These are phyloP conservation scores for Micrasema minimum DNA, from an alignment of 1,140 invertebrate genomes.

Conservation along the genomic window DNA sequence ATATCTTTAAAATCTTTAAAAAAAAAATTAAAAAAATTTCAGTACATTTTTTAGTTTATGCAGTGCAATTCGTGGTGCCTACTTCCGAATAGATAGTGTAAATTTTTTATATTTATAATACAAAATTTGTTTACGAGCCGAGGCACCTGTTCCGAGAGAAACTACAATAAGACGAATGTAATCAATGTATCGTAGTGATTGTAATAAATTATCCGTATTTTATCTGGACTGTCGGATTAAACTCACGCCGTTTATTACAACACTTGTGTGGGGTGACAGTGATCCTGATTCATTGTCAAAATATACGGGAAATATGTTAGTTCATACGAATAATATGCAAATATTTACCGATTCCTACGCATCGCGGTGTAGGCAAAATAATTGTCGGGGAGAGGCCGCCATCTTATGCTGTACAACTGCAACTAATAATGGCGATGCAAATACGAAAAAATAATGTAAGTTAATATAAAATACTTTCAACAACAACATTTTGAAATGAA, in stretches of 20 bases:
- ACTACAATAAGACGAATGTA: constrained; percentile 12
- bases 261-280: constrained; percentile 23
- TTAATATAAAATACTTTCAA: too few species aligned
- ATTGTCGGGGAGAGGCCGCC: neutral
- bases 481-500: too few species aligned
- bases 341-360: constrained; percentile 31
- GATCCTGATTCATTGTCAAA: constrained; percentile 34
- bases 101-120: too few species aligned
- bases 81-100: too few species aligned
- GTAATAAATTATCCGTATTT: constrained; percentile 25
- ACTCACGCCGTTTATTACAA: constrained; percentile 22
- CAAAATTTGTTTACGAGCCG: neutral
- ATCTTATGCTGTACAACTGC: too few species aligned
- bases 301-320: constrained; percentile 27
- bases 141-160: neutral
- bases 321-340: constrained; percentile 24
- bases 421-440: too few species aligned
- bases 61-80: too few species aligned
- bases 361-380: neutral
- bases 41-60: too few species aligned
- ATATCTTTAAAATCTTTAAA: too few species aligned
- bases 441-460: too few species aligned
- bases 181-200: constrained; percentile 18
- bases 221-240: constrained; percentile 33
- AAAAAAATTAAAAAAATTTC: too few species aligned